Base-by-base conservation (phyloP, 2,888 invertebrate genomes). In the Epistrophe grossulariae region DNA sequence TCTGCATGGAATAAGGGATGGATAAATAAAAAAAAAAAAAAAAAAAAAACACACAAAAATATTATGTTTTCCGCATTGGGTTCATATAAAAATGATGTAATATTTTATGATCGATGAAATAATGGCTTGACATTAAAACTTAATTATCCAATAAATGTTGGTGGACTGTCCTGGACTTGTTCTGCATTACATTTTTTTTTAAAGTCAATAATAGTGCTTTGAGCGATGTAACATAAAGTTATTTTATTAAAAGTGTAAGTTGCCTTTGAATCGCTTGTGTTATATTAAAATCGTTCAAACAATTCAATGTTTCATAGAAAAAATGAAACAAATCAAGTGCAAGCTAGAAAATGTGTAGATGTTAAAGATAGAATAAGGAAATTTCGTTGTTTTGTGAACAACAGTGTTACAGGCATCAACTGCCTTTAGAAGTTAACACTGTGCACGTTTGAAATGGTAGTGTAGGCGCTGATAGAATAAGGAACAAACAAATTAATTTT, bases 101-200 rank as follows among this genome's bases (percentile, higher is more conserved):
- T 28, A 38, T 40, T 70, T 35, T 55, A 64, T 79, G 78, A 85
- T 79, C 73, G 64, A 71, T 85, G 81, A 79, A 81, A 66, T 78
- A 70, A 85, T 85, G 85, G 74, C 78, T 71, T 60, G 74, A 81
- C 78, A 68, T 66, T 72, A 28, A 43, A 48, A 72, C 24, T 48
- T 48, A 11, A 43, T 76, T 66, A n/a, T 52, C 68, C 13, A 68
- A 68, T n/a, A 35, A 43, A 13, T 55, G 55, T 70, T 70, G 70
- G 52, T 24, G 35, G 38, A 59, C 68, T 84, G 88, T 89, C 90
- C 89, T 89, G 89, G 89, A 89, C 90, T 89, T 90, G 89, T 89
- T n/a, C 40, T 81, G 78, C 59, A 66, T 76, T n/a, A n/a, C n/a
- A n/a, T n/a, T n/a, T n/a, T n/a, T n/a, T n/a, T n/a, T n/a, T n/a